These are phyloP conservation scores for Antechinus flavipes DNA, from an alignment of 2,113 vertebrate genomes.

Conservation along the genomic window DNA sequence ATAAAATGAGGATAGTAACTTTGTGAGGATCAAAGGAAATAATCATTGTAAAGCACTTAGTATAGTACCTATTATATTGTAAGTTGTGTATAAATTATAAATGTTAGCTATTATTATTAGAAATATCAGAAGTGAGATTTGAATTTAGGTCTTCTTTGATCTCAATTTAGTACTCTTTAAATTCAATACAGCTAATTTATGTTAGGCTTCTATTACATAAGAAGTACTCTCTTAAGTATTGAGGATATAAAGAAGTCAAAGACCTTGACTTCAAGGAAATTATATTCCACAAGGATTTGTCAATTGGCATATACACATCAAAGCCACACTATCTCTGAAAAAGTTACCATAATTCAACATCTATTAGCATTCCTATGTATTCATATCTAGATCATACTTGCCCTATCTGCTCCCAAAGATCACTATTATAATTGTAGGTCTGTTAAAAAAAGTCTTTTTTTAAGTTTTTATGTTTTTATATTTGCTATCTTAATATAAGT, in stretches of 20 bases:
- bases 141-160: not conserved
- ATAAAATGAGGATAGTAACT: not conserved
- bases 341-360: too few species aligned
- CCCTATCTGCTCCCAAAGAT: too few species aligned
- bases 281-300: too few species aligned
- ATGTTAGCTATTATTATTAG: not conserved
- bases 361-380: too few species aligned
- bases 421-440: too few species aligned
- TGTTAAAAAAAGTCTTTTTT: too few species aligned
- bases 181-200: not conserved
- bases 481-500: too few species aligned
- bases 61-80: not conserved
- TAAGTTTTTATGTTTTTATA: too few species aligned
- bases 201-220: not conserved
- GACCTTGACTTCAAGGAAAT: too few species aligned
- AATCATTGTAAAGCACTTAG: not conserved
- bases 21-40: not conserved
- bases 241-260: not conserved
- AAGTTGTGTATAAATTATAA: not conserved
- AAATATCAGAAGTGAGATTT: not conserved
- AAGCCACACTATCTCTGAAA: too few species aligned
- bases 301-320: too few species aligned
- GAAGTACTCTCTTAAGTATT: not conserved
- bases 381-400: too few species aligned
- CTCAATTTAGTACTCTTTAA: not conserved